phyloP scores from a whole-genome alignment of 2,888 invertebrate species.

The Hydraecia micacea region DNA sequence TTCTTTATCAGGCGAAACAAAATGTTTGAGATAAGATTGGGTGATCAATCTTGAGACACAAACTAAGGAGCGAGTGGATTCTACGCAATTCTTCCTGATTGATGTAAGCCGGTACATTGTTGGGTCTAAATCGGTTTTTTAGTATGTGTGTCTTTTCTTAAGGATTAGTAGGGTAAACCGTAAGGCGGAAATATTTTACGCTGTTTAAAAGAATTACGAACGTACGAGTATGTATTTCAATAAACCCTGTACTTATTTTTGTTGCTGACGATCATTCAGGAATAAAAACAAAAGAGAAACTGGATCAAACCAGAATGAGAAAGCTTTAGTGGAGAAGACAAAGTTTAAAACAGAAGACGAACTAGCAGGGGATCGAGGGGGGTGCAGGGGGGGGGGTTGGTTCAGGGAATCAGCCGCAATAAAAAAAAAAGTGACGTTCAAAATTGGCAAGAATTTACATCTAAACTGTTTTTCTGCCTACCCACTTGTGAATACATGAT shows the following conservation, averaged over 20 bases:
- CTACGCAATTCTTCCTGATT: constrained; percentile 52
- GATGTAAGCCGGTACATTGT: constrained; percentile 47
- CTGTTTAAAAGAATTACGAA: neutral
- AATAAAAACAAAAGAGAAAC: too few species aligned
- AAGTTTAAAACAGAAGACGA: too few species aligned
- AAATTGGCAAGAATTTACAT: neutral
- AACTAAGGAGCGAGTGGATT: constrained; percentile 37
- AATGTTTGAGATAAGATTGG: constrained; percentile 60
- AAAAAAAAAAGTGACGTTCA: neutral
- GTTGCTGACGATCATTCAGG: too few species aligned
- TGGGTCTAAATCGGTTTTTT: constrained; percentile 20
- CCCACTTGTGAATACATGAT: neutral
- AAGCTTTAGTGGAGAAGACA: too few species aligned
- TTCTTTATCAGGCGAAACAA: constrained; percentile 56
- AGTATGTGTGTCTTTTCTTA: constrained; percentile 1
- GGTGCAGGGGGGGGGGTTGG: too few species aligned
- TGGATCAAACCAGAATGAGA: too few species aligned
- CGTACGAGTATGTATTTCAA: too few species aligned
- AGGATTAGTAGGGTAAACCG: neutral
- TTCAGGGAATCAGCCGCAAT: too few species aligned
- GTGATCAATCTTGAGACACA: constrained; percentile 48
- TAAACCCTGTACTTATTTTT: too few species aligned
- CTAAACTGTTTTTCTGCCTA: neutral
- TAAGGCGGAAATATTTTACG: neutral
- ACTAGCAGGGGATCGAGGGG: too few species aligned